A percentile compares a stretch with the other conserved stretches of the same genome.
Evolutionary conservation across 1,140 invertebrate genomes (phyloP).

Genomic region (Aphaenogaster ashmeadi): DNA sequence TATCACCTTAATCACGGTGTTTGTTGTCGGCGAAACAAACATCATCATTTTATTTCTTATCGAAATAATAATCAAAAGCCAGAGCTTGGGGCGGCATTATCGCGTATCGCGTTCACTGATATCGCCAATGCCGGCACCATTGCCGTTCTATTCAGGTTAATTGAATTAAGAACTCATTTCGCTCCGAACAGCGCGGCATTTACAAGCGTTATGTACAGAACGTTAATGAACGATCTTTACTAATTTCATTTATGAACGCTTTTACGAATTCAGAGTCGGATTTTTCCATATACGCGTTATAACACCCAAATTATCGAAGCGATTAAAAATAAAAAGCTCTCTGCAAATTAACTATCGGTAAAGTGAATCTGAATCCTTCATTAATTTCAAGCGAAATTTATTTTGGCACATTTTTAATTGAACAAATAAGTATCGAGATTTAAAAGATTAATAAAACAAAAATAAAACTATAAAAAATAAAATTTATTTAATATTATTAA

Average conservation of each 20-base stretch:
- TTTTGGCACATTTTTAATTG: neutral
- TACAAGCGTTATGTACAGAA: slow-evolving; percentile 17
- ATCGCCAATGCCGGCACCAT: neutral
- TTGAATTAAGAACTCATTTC: slow-evolving; percentile 53
- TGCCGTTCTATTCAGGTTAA: slow-evolving; percentile 34
- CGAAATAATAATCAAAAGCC: slow-evolving; percentile 28
- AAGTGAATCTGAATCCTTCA: neutral
- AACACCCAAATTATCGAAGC: neutral
- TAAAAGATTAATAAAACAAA: neutral
- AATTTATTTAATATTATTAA: slow-evolving; percentile 2
- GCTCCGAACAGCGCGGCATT: slow-evolving; percentile 19
- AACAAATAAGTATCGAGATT: neutral
- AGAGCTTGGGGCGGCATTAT: neutral
- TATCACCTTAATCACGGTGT: neutral
- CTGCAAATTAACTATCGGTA: neutral
- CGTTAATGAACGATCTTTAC: slow-evolving; percentile 20
- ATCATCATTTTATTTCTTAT: slow-evolving; percentile 39
- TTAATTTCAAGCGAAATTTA: slow-evolving; percentile 3
- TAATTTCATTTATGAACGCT: slow-evolving; percentile 16
- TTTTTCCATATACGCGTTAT: neutral
- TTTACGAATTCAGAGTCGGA: slow-evolving; percentile 2
- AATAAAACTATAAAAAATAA: slow-evolving; percentile 1
- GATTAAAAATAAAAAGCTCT: neutral
- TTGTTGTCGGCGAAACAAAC: slow-evolving; percentile 11
- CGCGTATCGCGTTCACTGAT: neutral